A percentile compares a stretch with the other conserved stretches of the same genome.
Conservation (phyloP, 1,140 invertebrate species). For the Megalonaias nervosa region DNA sequence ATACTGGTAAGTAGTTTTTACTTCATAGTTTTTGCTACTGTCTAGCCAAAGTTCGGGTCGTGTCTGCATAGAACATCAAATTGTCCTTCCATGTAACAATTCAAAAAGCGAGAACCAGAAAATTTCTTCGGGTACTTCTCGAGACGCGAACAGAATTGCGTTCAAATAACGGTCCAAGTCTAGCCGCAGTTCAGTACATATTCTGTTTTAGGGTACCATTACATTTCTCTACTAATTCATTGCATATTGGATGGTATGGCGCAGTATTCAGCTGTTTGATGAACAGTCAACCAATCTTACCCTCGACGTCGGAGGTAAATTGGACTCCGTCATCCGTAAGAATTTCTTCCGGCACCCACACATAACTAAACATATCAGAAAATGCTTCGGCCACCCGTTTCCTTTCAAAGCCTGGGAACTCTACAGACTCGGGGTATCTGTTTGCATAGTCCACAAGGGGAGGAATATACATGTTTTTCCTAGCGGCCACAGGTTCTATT, state of each 20-base stretch:
- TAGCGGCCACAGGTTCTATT: slow-evolving; percentile 7
- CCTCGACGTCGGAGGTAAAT: neutral
- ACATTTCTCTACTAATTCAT: slow-evolving; percentile 51
- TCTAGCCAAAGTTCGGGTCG: too few relatives aligned
- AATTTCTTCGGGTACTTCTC: too few relatives aligned
- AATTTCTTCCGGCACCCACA: slow-evolving; percentile 67
- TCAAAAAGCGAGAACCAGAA: too few relatives aligned
- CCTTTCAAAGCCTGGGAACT: slow-evolving; percentile 10
- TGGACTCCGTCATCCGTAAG: slow-evolving; percentile 67
- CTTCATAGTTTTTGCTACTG: too few relatives aligned
- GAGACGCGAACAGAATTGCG: too few relatives aligned
- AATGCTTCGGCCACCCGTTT: slow-evolving; percentile 39
- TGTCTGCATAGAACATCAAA: too few relatives aligned
- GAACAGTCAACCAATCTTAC: too few relatives aligned
- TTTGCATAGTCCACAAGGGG: slow-evolving; percentile 18
- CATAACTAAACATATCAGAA: slow-evolving; percentile 61
- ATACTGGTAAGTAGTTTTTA: too few relatives aligned
- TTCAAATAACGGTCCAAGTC: too few relatives aligned
- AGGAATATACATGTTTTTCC: slow-evolving; percentile 21
- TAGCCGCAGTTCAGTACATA: too few relatives aligned
- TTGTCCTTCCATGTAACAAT: too few relatives aligned
- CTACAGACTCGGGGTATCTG: slow-evolving; percentile 23
- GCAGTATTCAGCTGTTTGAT: slow-evolving; percentile 40
- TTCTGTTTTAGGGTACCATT: slow-evolving; percentile 51
- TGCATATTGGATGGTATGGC: slow-evolving; percentile 55